phyloP scores from a whole-genome alignment of 2,797 vertebrate species.

The Dermochelys coriacea region DNA sequence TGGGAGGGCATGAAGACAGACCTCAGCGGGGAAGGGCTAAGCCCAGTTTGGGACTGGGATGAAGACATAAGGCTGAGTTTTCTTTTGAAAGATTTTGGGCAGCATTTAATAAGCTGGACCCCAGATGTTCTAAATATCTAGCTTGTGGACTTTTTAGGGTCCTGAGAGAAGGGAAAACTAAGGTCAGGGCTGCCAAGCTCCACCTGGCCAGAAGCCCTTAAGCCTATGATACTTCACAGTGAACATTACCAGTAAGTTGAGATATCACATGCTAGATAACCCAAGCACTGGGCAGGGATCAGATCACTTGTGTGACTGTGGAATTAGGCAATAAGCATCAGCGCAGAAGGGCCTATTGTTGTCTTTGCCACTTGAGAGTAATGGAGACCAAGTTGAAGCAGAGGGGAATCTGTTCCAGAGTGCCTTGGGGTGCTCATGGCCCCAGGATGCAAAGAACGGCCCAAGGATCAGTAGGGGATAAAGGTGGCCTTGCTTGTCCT shows the following conservation, averaged over 20 bases:
- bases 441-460: background rate
- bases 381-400: background rate
- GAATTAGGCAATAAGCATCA: background rate
- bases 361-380: background rate
- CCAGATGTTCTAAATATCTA: background rate
- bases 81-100: background rate
- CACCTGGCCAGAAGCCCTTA: background rate
- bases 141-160: background rate
- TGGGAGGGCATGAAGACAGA: background rate
- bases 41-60: background rate
- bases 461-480: background rate
- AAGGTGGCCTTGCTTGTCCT: accelerated
- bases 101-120: background rate
- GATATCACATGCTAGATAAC: accelerated
- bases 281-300: accelerated
- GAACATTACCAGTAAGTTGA: background rate
- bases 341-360: background rate
- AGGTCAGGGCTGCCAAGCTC: too few species aligned
- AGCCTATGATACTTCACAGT: background rate
- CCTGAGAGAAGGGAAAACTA: background rate
- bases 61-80: background rate
- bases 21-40: background rate
- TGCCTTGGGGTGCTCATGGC: accelerated
- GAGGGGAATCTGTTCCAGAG: background rate
- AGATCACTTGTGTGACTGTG: accelerated